These are phyloP conservation scores for Bujurquina vittata DNA, from an alignment of 2,113 vertebrate species.

Conservation along the genomic window DNA sequence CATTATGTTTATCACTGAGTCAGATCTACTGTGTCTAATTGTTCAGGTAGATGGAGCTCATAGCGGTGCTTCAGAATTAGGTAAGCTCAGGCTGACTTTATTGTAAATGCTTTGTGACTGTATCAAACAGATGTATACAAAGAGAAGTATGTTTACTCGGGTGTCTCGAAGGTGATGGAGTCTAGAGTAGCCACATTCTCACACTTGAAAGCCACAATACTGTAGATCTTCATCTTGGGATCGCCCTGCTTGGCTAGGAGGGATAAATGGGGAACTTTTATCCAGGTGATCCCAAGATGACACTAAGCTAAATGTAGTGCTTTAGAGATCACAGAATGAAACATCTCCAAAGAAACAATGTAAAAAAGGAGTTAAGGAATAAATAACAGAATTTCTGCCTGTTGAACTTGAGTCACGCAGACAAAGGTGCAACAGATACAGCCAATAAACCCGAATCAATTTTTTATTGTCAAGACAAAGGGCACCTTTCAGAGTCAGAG, in stretches of 20 bases:
- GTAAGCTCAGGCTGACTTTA: constrained; percentile 16
- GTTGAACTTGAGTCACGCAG: constrained; percentile 41
- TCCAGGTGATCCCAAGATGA: not conserved
- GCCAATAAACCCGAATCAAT: constrained; percentile 66
- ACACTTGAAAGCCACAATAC: constrained; percentile 96
- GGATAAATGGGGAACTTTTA: too few relatives aligned
- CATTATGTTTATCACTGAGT: constrained; percentile 57
- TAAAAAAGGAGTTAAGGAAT: not conserved
- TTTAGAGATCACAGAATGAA: constrained; percentile 22
- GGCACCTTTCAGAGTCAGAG: constrained; percentile 64
- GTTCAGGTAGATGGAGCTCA: constrained; percentile 26
- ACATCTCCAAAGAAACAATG: constrained; percentile 1
- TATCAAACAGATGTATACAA: not conserved
- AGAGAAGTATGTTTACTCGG: constrained; percentile 76
- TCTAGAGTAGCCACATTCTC: constrained; percentile 96
- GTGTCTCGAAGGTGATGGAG: constrained; percentile 97
- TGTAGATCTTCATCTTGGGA: constrained; percentile 94
- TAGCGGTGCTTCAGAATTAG: constrained; percentile 19
- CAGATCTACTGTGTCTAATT: constrained; percentile 38
- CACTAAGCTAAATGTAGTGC: not conserved
- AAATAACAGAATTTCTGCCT: constrained; percentile 13
- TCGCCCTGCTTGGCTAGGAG: constrained; percentile 91
- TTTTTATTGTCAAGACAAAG: constrained; percentile 65
- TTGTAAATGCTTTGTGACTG: constrained; percentile 23
- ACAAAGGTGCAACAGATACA: constrained; percentile 55